Conservation (phyloP, 2,888 invertebrate species). For the Chrysolina haemoptera region DNA sequence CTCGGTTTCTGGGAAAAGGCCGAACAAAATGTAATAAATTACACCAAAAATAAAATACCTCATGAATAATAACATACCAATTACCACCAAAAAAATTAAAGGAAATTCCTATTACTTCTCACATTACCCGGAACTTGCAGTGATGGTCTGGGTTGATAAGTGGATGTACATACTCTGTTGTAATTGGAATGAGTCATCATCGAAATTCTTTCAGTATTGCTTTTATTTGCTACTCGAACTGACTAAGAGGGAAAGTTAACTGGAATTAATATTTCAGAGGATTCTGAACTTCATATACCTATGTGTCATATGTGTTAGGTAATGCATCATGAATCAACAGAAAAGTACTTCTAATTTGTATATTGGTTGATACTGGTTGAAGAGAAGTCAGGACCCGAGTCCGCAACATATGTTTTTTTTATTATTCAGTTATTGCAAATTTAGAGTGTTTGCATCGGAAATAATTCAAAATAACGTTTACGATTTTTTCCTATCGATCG, state of each 20-base stretch:
- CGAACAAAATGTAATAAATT: slow-evolving; percentile 30
- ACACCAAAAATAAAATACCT: slow-evolving; percentile 25
- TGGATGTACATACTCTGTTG: neutral
- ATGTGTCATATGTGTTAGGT: neutral
- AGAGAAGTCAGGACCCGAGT: too few species aligned
- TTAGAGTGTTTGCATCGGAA: too few species aligned
- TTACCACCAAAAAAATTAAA: slow-evolving; percentile 30
- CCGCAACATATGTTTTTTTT: too few species aligned
- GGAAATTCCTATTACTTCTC: slow-evolving; percentile 39
- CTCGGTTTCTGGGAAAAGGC: slow-evolving; percentile 26
- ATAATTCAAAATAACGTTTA: too few species aligned
- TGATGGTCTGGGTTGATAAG: slow-evolving; percentile 5
- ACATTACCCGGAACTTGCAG: slow-evolving; percentile 33
- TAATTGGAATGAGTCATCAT: slow-evolving; percentile 15
- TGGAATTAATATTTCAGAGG: neutral
- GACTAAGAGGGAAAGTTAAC: too few species aligned
- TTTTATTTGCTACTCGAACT: neutral
- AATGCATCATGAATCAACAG: neutral
- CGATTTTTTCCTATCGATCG: too few species aligned
- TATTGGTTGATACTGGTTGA: too few species aligned
- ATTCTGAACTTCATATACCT: neutral
- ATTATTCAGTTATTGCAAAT: too few species aligned
- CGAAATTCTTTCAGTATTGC: neutral
- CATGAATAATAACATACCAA: slow-evolving; percentile 36
- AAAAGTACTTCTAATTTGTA: too few species aligned